phyloP scores from a whole-genome alignment of 2,113 vertebrate species.

The Salminus brasiliensis region DNA sequence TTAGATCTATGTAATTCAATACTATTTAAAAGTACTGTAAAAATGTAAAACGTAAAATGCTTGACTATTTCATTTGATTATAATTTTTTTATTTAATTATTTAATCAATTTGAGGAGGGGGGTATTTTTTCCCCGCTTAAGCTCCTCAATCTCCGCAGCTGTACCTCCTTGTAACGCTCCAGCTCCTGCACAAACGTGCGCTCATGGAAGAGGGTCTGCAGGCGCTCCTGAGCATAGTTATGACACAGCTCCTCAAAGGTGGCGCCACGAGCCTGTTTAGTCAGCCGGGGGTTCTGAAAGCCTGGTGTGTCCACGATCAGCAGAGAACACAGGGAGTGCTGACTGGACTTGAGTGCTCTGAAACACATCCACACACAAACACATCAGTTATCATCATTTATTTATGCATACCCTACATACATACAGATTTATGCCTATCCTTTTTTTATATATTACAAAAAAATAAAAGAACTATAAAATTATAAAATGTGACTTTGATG shows the following conservation, averaged over 20 bases:
- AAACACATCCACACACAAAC: too few species aligned
- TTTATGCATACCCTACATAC: neutral
- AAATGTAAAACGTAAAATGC: too few species aligned
- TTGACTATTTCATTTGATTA: too few species aligned
- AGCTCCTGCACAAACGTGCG: slow-evolving; percentile 89
- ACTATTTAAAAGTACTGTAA: too few species aligned
- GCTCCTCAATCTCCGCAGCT: neutral
- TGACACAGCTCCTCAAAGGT: slow-evolving; percentile 97
- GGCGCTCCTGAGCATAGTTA: slow-evolving; percentile 94
- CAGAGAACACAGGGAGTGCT: slow-evolving; percentile 92
- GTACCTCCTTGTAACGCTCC: slow-evolving; percentile 96
- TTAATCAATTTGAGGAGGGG: too few species aligned
- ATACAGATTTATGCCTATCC: too few species aligned
- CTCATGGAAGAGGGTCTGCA: slow-evolving; percentile 94
- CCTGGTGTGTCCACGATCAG: slow-evolving; percentile 95
- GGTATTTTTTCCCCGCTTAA: neutral
- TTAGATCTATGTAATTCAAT: neutral
- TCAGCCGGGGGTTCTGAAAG: slow-evolving; percentile 90
- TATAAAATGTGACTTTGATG: too few species aligned
- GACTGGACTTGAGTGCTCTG: slow-evolving; percentile 95
- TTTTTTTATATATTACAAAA: too few species aligned
- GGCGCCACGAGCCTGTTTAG: slow-evolving; percentile 83
- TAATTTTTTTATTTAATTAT: too few species aligned
- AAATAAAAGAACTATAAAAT: too few species aligned
- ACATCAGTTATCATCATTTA: neutral